These are phyloP conservation scores for Catharus minimus DNA, from an alignment of 2,113 vertebrate species.

Conservation along the genomic window DNA sequence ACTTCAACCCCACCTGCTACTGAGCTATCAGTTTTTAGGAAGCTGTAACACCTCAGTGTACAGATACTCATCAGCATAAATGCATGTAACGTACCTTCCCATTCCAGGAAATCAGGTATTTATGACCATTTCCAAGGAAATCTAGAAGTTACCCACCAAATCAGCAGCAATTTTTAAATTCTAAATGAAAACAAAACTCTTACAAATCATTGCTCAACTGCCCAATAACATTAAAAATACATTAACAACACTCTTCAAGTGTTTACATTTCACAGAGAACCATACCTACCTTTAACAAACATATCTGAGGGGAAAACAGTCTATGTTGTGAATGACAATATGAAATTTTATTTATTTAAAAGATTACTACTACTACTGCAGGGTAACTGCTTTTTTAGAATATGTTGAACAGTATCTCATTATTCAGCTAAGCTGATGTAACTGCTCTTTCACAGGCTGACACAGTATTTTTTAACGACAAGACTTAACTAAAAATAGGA, in stretches of 20 bases:
- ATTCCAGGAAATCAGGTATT: background rate
- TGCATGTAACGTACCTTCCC: background rate
- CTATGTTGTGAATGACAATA: conserved; percentile 33
- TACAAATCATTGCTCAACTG: background rate
- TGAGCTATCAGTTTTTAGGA: background rate
- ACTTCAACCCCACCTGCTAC: background rate
- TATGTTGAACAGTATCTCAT: conserved; percentile 30
- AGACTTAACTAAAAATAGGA: conserved; percentile 19
- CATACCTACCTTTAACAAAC: background rate
- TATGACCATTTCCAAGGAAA: background rate
- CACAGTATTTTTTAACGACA: background rate
- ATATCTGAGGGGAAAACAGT: background rate
- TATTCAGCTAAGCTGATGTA: conserved; percentile 35
- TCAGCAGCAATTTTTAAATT: background rate
- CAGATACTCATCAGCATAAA: background rate
- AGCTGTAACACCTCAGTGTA: background rate
- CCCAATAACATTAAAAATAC: background rate
- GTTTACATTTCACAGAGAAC: background rate
- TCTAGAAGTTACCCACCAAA: background rate
- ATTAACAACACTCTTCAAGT: background rate
- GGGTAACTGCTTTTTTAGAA: background rate
- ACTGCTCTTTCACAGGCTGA: conserved; percentile 1
- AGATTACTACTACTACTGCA: conserved; percentile 1
- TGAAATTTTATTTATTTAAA: conserved; percentile 8
- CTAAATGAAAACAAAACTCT: background rate